phyloP scores from a whole-genome alignment of 2,888 invertebrate species.

The Tipula unca region DNA sequence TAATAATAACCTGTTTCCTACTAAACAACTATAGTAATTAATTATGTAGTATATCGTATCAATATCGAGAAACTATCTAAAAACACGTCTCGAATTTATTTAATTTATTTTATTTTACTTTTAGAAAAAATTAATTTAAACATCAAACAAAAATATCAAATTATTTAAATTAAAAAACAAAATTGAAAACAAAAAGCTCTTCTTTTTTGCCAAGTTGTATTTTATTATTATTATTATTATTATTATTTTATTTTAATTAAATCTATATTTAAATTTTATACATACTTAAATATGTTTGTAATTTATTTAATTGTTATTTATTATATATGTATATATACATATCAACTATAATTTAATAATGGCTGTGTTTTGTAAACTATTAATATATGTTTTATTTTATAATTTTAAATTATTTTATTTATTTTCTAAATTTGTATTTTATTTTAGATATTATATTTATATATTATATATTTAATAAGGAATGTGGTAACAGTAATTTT shows the following conservation, averaged over 20 bases:
- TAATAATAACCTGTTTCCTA: no score
- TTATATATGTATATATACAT: background rate
- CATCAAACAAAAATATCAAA: background rate
- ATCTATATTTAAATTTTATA: background rate
- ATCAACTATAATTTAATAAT: background rate
- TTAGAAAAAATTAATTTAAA: background rate
- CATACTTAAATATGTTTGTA: background rate
- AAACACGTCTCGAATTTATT: background rate
- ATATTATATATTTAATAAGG: background rate
- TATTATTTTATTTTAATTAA: background rate
- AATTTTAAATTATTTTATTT: background rate
- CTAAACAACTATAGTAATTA: no score
- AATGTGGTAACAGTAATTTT: background rate
- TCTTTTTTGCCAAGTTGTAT: background rate
- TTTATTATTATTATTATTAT: background rate
- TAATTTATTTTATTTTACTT: background rate
- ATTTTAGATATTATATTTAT: no score
- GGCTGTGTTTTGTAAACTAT: background rate
- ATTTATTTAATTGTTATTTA: background rate
- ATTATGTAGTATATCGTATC: background rate
- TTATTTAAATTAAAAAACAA: background rate
- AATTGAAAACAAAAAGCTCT: conserved; percentile 14
- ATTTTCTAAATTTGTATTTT: no score
- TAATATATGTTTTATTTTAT: background rate
- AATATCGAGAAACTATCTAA: background rate